Conservation (phyloP, 1,140 invertebrate genomes). For the Hylyphantes graminicola region DNA sequence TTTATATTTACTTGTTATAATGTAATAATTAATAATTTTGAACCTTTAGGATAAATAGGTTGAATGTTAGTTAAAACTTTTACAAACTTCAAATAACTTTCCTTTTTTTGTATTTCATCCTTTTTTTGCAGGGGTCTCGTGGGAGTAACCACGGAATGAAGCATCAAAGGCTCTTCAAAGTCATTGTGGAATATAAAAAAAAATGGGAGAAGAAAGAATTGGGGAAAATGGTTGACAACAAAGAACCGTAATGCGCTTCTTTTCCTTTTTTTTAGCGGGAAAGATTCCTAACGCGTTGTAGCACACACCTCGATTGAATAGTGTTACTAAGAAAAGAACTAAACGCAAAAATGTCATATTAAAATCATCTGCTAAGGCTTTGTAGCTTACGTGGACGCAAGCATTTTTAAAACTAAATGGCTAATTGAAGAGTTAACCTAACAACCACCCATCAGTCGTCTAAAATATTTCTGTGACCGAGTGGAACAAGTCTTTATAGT, state of each 20-base stretch:
- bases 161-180: slow-evolving; percentile 45
- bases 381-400: not conserved
- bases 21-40: too few species aligned
- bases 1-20: too few species aligned
- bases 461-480: too few species aligned
- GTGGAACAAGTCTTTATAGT: too few species aligned
- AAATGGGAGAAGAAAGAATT: slow-evolving; percentile 27
- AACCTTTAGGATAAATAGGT: too few species aligned
- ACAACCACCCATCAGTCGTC: too few species aligned
- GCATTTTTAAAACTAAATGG: not conserved
- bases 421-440: too few species aligned
- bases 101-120: not conserved
- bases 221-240: slow-evolving; percentile 43
- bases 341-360: not conserved
- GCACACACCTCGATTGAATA: not conserved
- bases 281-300: slow-evolving; percentile 25
- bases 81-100: not conserved
- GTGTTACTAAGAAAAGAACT: not conserved
- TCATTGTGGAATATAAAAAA: slow-evolving; percentile 9
- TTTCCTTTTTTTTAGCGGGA: not conserved
- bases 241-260: slow-evolving; percentile 37
- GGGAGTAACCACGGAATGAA: slow-evolving; percentile 55
- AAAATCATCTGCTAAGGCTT: not conserved
- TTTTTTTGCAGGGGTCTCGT: not conserved
- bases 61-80: not conserved